Evolutionary conservation across 2,113 vertebrate species (phyloP), one percentile per base, ranked within the genome.

Genomic region (Dromiciops gliroides): DNA sequence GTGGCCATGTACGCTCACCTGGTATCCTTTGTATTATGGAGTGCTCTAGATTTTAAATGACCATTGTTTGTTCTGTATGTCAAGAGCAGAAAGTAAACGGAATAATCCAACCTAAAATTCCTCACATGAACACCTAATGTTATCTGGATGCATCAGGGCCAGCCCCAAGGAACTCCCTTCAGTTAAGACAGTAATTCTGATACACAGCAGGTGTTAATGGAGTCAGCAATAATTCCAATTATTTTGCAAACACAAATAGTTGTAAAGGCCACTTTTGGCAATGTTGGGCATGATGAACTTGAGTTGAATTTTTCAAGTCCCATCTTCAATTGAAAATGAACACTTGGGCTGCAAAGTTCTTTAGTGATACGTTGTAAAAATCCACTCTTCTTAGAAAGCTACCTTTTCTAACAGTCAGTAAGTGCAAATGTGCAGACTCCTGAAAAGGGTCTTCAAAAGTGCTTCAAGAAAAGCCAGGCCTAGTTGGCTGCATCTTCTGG

Each of bases 371-470:
- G 6, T 89, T 49, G 31, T 89, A 44, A 47, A 67, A 92, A 48
- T 5, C 48, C 50, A 12, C 50, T 75, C 90, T 50, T 50, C 25
- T 44, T 28, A 93, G 48, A 52, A 95, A 26, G 91, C 26, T 93
- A 60, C 5, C 0, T 1, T 51, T 51, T 23, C 44, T 0, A 1
- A 93, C 93, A 96, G 93, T 50, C 92, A 93, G 10, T 48, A 94
- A 98, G 97, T 97, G 97, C 98, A 98, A 97, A 98, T 48, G 91
- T 37, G 97, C 67, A 93, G 89, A 93, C 47, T 92, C 92, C 95
- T 2, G 16, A 91, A 88, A 90, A 92, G 67, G 52, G 49, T 89
- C 95, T 96, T 92, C 51, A 89, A 92, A 94, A 95, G 92, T 94
- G 93, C 94, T 96, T 91, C 90, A 1, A 1, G 9, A 60, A 48